Evolutionary conservation across 1,140 invertebrate genomes (phyloP).

Genomic region (Bombus cullumanus): DNA sequence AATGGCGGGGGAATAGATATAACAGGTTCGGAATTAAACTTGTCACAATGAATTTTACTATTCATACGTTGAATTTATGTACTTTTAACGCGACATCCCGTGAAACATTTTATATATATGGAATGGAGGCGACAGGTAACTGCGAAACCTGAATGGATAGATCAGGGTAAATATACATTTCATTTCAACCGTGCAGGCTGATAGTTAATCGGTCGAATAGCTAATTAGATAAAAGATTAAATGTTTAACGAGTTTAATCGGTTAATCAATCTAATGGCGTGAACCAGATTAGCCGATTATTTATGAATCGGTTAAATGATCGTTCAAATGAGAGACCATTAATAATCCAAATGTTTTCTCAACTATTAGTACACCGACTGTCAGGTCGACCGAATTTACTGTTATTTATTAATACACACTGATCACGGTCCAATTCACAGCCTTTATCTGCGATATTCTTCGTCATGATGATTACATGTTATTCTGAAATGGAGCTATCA

Average conservation of each 20-base stretch:
- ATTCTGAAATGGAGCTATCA: neutral
- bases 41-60: neutral
- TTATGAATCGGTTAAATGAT: slow-evolving; percentile 26
- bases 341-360: slow-evolving; percentile 45
- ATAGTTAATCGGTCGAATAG: slow-evolving; percentile 22
- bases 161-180: slow-evolving; percentile 14
- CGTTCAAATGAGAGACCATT: slow-evolving; percentile 18
- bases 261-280: slow-evolving; percentile 37
- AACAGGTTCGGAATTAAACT: neutral
- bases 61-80: neutral
- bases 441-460: neutral
- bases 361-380: slow-evolving; percentile 1
- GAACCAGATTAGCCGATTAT: slow-evolving; percentile 37
- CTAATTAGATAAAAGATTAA: slow-evolving; percentile 46
- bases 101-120: neutral
- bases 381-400: neutral
- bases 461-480: neutral
- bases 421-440: neutral
- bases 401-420: neutral
- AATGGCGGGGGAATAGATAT: no score
- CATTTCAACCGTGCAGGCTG: neutral
- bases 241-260: slow-evolving; percentile 34
- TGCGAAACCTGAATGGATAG: neutral
- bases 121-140: neutral
- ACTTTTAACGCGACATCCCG: neutral